Conservation (phyloP, 2,888 invertebrate species). For the Heterodera filipjevi region DNA sequence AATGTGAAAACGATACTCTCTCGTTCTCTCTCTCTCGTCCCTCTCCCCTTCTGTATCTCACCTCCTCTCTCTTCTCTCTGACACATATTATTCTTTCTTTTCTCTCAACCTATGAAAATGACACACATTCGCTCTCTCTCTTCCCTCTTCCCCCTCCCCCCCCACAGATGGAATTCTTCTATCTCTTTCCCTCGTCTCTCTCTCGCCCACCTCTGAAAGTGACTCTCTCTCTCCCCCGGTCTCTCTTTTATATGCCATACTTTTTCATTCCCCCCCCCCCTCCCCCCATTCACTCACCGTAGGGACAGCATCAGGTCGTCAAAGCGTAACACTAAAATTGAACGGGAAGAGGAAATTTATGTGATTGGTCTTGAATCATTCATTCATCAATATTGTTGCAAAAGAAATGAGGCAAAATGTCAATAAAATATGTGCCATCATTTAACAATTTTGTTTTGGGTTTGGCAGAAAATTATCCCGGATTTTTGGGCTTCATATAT, state of each 20-base stretch:
- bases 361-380: not conserved
- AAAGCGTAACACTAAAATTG: conserved; percentile 12
- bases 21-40: no score
- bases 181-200: no score
- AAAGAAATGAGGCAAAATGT: not conserved
- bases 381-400: not conserved
- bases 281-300: conserved; percentile 3
- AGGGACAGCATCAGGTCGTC: not conserved
- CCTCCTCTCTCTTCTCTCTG: no score
- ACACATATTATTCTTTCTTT: no score
- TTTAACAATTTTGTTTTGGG: no score
- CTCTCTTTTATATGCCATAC: not conserved
- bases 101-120: not conserved
- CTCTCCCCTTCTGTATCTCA: no score
- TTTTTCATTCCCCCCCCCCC: not conserved
- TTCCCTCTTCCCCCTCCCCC: not conserved
- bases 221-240: not conserved
- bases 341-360: not conserved
- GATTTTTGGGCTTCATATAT: no score
- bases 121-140: no score
- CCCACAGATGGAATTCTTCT: no score
- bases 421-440: no score
- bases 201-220: no score
- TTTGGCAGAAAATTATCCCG: no score
- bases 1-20: not conserved